These are phyloP conservation scores for Decapterus maruadsi DNA, from an alignment of 2,797 vertebrate genomes.

Conservation along the genomic window DNA sequence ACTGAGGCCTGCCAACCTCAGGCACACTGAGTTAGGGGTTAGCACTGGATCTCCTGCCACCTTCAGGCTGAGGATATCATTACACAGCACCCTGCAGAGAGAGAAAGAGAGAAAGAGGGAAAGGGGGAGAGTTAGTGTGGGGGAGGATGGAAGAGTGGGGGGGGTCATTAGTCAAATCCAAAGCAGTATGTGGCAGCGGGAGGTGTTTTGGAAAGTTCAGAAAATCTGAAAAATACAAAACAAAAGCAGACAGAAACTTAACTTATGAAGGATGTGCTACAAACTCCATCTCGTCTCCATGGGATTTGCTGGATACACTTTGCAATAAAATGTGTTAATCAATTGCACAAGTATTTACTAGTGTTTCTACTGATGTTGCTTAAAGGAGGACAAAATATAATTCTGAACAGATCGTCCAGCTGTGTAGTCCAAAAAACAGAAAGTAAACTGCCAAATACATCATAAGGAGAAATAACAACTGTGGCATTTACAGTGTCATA, in stretches of 20 bases:
- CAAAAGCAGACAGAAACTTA: not conserved
- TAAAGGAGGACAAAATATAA: conserved; percentile 37
- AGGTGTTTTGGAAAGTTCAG: conserved; percentile 18
- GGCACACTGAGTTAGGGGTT: conserved; percentile 93
- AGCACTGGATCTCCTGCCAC: conserved; percentile 91
- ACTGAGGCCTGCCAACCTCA: conserved; percentile 92
- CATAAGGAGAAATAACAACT: conserved; percentile 30
- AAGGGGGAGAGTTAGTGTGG: not conserved
- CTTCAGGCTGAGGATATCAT: conserved; percentile 94
- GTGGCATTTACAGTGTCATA: conserved; percentile 1
- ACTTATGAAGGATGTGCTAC: conserved; percentile 15
- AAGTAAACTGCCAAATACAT: conserved; percentile 24
- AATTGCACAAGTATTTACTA: conserved; percentile 42
- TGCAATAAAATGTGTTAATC: conserved; percentile 52
- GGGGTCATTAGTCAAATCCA: conserved; percentile 61
- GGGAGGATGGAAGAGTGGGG: not conserved
- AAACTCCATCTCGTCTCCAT: conserved; percentile 15
- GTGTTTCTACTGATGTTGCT: conserved; percentile 43
- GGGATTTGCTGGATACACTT: conserved; percentile 25
- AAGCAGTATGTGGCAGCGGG: conserved; percentile 41
- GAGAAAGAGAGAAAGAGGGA: conserved; percentile 14
- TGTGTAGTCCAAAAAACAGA: conserved; percentile 37
- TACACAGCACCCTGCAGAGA: conserved; percentile 88
- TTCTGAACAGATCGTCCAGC: conserved; percentile 44
- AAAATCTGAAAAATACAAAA: conserved; percentile 30